Evolutionary conservation across 2,797 vertebrate genomes (phyloP).

Genomic region (Fratercula arctica): DNA sequence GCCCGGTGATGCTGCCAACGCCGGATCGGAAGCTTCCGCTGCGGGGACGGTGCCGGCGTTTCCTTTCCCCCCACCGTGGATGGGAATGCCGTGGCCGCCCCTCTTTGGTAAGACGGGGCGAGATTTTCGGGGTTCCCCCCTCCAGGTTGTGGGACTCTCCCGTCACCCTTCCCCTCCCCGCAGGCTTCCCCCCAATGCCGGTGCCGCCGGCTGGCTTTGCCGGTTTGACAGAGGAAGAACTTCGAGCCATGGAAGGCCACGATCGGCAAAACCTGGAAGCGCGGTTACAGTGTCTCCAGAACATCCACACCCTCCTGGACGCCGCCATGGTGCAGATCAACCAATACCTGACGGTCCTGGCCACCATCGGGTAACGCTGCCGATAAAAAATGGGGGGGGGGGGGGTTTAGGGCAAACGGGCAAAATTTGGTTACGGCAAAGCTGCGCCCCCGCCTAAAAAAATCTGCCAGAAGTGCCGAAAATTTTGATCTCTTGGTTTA

Average conservation of each 20-base stretch:
- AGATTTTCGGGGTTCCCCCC: accelerated
- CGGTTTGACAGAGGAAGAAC: constrained; percentile 88
- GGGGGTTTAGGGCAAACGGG: background rate
- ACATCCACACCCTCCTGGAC: constrained; percentile 94
- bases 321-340: constrained; percentile 97
- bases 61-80: constrained; percentile 91
- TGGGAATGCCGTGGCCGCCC: constrained; percentile 91
- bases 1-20: background rate
- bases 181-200: constrained; percentile 91
- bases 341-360: constrained; percentile 92
- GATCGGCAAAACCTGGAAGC: constrained; percentile 90
- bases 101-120: constrained; percentile 81
- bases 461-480: background rate
- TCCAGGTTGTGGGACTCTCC: no score
- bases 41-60: constrained; percentile 80
- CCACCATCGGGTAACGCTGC: constrained; percentile 80
- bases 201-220: constrained; percentile 89
- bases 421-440: background rate
- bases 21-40: constrained; percentile 55
- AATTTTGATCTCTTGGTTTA: background rate
- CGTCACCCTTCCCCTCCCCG: accelerated
- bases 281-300: constrained; percentile 92
- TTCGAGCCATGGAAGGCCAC: constrained; percentile 90
- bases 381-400: background rate
- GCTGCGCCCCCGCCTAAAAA: background rate